These are phyloP conservation scores for Meteorus colon DNA, from an alignment of 2,888 invertebrate species.

Conservation along the genomic window DNA sequence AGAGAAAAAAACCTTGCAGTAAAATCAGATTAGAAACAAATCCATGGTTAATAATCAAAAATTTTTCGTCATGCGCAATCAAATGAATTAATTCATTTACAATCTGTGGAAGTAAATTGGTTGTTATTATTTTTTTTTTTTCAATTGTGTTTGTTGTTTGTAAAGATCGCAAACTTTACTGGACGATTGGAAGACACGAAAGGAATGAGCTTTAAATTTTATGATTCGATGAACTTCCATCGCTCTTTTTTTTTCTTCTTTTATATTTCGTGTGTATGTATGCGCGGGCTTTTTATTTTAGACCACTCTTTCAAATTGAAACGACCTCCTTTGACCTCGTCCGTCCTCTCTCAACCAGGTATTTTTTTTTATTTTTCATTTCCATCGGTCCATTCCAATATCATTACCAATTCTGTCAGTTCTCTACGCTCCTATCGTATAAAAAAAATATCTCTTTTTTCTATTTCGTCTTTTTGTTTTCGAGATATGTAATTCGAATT, in stretches of 20 bases:
- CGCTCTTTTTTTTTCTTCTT: not conserved
- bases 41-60: not conserved
- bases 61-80: not conserved
- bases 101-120: not conserved
- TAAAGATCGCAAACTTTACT: too few relatives aligned
- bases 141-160: too few relatives aligned
- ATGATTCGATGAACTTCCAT: not conserved
- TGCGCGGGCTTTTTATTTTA: not conserved
- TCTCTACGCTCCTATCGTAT: not conserved
- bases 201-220: not conserved
- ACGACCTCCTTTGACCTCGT: not conserved
- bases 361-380: not conserved
- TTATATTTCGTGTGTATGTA: not conserved
- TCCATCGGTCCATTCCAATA: slow-evolving; percentile 7
- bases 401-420: not conserved
- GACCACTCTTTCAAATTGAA: slow-evolving; percentile 3
- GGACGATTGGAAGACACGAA: too few relatives aligned
- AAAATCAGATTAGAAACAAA: not conserved
- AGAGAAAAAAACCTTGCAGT: not conserved
- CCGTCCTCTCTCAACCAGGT: not conserved
- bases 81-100: not conserved
- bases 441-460: not conserved
- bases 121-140: not conserved
- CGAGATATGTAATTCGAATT: too few relatives aligned
- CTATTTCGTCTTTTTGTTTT: too few relatives aligned